phyloP scores from a whole-genome alignment of 2,113 vertebrate species.

The Trematomus loennbergii region DNA sequence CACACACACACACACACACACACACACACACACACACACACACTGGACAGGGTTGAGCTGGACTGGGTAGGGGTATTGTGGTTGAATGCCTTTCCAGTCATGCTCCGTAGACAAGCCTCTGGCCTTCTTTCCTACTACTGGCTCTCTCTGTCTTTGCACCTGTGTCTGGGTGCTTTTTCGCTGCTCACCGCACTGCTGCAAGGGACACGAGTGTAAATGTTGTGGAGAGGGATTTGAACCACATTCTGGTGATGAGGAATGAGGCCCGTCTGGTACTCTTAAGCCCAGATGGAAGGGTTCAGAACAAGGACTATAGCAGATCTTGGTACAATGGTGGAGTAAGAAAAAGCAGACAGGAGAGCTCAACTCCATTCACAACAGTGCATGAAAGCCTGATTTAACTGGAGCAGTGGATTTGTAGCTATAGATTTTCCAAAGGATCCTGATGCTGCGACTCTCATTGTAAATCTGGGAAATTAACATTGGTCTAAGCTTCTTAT shows the following conservation, averaged over 20 bases:
- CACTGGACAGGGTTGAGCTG: constrained; percentile 65
- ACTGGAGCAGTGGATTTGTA: constrained; percentile 34
- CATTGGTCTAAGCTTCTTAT: constrained; percentile 12
- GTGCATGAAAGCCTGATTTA: constrained; percentile 1
- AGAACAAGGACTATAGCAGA: constrained; percentile 49
- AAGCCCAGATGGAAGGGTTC: constrained; percentile 75
- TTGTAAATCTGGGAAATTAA: constrained; percentile 40
- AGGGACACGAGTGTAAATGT: constrained; percentile 80
- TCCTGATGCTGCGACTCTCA: constrained; percentile 13
- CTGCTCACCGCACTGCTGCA: constrained; percentile 70
- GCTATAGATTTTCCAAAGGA: constrained; percentile 26
- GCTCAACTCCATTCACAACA: constrained; percentile 9
- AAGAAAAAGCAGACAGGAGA: constrained; percentile 21
- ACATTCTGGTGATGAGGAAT: constrained; percentile 78
- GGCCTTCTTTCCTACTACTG: constrained; percentile 77
- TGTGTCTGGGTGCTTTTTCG: constrained; percentile 74
- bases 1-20: constrained; percentile 14
- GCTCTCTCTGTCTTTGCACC: constrained; percentile 76
- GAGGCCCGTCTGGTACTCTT: constrained; percentile 74
- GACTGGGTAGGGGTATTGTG: constrained; percentile 76
- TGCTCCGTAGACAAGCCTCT: constrained; percentile 78
- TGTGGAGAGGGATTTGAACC: constrained; percentile 80
- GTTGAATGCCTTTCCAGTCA: constrained; percentile 83
- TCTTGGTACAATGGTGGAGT: constrained; percentile 35
- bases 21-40: constrained; percentile 45